A percentile compares a stretch with the other conserved stretches of the same genome.
phyloP scores from a whole-genome alignment of 2,113 vertebrate species.

The Prolemur simus region DNA sequence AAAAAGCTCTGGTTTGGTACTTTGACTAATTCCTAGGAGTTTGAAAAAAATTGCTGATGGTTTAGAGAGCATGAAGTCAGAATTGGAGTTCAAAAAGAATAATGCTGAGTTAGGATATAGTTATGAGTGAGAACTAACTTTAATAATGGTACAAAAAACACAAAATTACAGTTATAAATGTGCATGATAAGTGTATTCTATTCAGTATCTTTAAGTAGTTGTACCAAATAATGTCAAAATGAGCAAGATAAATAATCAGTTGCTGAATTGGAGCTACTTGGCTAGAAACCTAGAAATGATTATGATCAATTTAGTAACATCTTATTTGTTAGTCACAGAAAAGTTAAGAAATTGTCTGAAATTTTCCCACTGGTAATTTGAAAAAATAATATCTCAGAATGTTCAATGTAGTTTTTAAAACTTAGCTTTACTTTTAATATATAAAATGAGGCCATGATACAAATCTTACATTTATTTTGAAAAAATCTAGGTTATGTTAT shows the following conservation, averaged over 20 bases:
- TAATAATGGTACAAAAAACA: neutral
- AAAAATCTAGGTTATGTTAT: neutral
- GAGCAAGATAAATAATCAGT: neutral
- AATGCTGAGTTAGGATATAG: neutral
- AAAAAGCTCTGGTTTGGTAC: neutral
- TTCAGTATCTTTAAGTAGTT: neutral
- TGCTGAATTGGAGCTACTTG: neutral
- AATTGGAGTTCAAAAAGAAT: neutral
- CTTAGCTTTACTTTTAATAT: neutral
- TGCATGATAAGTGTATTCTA: neutral
- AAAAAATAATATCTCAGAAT: neutral
- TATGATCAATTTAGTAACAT: neutral
- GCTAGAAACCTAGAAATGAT: neutral
- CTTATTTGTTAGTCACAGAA: neutral
- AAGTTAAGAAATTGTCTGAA: neutral
- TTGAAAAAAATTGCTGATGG: neutral
- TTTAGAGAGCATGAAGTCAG: neutral
- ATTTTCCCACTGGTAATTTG: neutral
- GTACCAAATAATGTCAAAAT: neutral
- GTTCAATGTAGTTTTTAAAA: neutral
- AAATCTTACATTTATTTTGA: neutral
- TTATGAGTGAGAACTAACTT: neutral
- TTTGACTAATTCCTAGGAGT: neutral
- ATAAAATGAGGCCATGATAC: neutral
- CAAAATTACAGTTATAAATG: neutral